Percentiles rank a stretch among this genome's conserved stretches.
These are phyloP conservation scores for Cetonia aurata DNA, from an alignment of 2,888 invertebrate species.

Conservation along the genomic window DNA sequence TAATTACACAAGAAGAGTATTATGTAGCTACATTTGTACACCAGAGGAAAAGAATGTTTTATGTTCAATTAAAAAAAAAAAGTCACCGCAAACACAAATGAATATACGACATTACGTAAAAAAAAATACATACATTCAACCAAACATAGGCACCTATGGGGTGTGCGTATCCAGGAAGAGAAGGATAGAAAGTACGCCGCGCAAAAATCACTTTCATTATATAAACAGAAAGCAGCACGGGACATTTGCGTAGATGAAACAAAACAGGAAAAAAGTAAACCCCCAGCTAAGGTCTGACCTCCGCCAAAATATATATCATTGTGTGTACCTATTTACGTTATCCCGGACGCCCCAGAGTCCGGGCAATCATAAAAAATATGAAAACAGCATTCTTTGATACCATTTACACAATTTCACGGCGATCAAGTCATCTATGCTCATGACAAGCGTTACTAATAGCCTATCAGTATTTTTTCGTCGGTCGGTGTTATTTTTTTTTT, in stretches of 20 bases:
- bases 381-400: slow-evolving; percentile 45
- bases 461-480: slow-evolving; percentile 57
- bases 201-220: slow-evolving; percentile 41
- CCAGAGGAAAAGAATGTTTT: neutral
- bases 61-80: slow-evolving; percentile 30
- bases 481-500: slow-evolving; percentile 49
- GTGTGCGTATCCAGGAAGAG: neutral
- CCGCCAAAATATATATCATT: slow-evolving; percentile 43
- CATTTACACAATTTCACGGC: slow-evolving; percentile 52
- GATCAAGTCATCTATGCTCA: slow-evolving; percentile 54
- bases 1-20: too few species aligned
- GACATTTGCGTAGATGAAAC: slow-evolving; percentile 24
- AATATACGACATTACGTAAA: slow-evolving; percentile 26
- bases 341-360: neutral
- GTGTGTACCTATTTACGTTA: slow-evolving; percentile 36
- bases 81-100: slow-evolving; percentile 19
- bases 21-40: neutral
- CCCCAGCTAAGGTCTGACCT: slow-evolving; percentile 40
- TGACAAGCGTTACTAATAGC: slow-evolving; percentile 58
- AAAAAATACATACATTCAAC: neutral
- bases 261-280: slow-evolving; percentile 34
- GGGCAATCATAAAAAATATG: slow-evolving; percentile 40
- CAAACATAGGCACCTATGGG: neutral
- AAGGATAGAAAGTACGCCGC: slow-evolving; percentile 6
- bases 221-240: slow-evolving; percentile 31